Evolutionary conservation across 2,888 invertebrate genomes (phyloP).

Genomic region (Aphelenchoides bicaudatus): DNA sequence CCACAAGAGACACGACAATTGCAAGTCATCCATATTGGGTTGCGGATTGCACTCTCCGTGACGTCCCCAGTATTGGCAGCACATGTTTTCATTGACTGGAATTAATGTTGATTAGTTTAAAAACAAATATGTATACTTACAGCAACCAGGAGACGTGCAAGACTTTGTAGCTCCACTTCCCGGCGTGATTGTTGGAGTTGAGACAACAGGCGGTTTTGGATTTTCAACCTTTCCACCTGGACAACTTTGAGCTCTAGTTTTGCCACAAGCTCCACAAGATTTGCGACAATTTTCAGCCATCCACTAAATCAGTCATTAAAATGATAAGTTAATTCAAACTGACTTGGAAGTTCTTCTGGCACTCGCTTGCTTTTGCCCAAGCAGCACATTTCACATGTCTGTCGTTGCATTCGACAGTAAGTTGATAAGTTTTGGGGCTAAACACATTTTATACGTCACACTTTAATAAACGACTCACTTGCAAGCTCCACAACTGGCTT

Average conservation of each 20-base stretch:
- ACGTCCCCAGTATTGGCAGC: conserved; percentile 40
- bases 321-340: conserved; percentile 27
- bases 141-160: conserved; percentile 50
- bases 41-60: conserved; percentile 41
- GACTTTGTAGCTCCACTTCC: conserved; percentile 4
- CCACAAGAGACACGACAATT: conserved; percentile 59
- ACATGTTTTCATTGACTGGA: background rate
- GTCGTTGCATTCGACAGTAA: conserved; percentile 37
- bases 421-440: background rate
- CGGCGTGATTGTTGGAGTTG: conserved; percentile 9
- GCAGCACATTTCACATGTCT: conserved; percentile 27
- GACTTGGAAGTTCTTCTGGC: conserved; percentile 42
- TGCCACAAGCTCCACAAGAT: conserved; percentile 6
- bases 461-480: background rate
- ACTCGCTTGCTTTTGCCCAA: conserved; percentile 35
- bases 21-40: conserved; percentile 49
- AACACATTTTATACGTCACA: conserved; percentile 5
- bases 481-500: background rate
- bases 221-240: background rate
- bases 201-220: background rate
- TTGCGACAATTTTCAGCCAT: conserved; percentile 13
- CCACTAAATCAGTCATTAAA: background rate
- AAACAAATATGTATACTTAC: conserved; percentile 41
- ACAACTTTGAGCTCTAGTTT: conserved; percentile 5
- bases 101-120: background rate